Evolutionary conservation across 2,888 invertebrate genomes (phyloP), one percentile per base, ranked within the genome.

Genomic region (Margaritifera margaritifera): DNA sequence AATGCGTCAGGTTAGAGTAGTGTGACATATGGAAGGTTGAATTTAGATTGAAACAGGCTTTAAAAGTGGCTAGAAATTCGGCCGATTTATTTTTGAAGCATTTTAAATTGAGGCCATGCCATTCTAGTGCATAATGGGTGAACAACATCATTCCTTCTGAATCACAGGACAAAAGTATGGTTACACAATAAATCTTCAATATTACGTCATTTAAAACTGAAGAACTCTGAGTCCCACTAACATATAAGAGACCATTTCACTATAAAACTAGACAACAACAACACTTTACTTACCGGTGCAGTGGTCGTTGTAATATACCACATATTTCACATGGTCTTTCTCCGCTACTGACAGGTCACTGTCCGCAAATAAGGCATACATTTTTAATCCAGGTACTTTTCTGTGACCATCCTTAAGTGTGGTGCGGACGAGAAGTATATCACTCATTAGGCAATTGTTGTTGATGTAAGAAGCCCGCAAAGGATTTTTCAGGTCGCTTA

Each of bases 231-330:
- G n/a, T n/a, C n/a, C n/a, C n/a, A n/a, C n/a, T n/a, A n/a, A n/a
- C n/a, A 31, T n/a, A 58, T 22, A 22, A n/a, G n/a, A n/a, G 8
- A 58, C 22, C 25, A 19, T 31, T 27, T 25, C 15, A 18, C 8
- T 31, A 24, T 42, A 15, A 50, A 65, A 31, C 19, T 24, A 25
- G n/a, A 25, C 66, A 24, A n/a, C n/a, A n/a, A n/a, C n/a, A n/a
- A n/a, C n/a, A n/a, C n/a, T n/a, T n/a, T 24, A 55, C 75, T 63
- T 71, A 80, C 80, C 57, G 54, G 80, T 75, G 66, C 80, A 80
- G 18, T 69, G 42, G 61, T 80, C 79, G 60, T 80, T 80, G 62
- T 79, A 80, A 68, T 78, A 72, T 8, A 79, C 80, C 8, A 80
- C 77, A 62, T 79, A 73, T 57, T 78, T 74, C 18, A 80, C 74